Evolutionary conservation across 2,888 invertebrate genomes (phyloP), one percentile per base, ranked within the genome.

Genomic region (Hipparchia semele): DNA sequence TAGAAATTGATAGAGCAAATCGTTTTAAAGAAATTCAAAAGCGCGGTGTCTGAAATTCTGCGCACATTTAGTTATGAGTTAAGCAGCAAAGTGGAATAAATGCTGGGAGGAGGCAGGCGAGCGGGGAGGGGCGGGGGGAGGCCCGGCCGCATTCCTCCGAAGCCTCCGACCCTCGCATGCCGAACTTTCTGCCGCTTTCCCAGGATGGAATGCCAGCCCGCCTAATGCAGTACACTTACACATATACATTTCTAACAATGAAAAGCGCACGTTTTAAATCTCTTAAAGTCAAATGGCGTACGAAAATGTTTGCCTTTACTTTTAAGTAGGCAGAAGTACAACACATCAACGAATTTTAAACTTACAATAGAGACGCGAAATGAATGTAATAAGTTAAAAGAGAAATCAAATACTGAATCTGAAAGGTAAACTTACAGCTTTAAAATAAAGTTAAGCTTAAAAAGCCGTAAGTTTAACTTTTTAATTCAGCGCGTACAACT

Each of bases 111-210:
- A 69, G 76, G 76, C 64, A 69, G 73, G 62, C 70, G 71, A 71
- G 62, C 70, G 71, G 71, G 72, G 76, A 33, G 72, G 74, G 70
- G 73, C 79, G 74, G 78, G 77, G 77, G 76, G 81, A 76, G 78
- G 87, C 84, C 85, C 88, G 90, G 89, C 87, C 90, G 89, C 93
- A 93, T 93, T 93, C 93, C 91, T 89, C 80, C 85, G 86, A 80
- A 89, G 88, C 91, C 90, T 90, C 87, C 88, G 87, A 86, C 87
- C 87, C 83, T 82, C 80, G 78, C 78, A 77, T 79, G 79, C 79
- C 81, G 80, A 79, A 79, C 80, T 80, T 80, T 80, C 86, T 85
- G 82, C 84, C 81, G 86, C 87, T 89, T 88, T 88, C 87, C 88
- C 86, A 83, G 81, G 81, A 84, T 80, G 84, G 82, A 85, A 85